Evolutionary conservation across 2,888 invertebrate species (phyloP).

Genomic region (Pseudococcus viburni): DNA sequence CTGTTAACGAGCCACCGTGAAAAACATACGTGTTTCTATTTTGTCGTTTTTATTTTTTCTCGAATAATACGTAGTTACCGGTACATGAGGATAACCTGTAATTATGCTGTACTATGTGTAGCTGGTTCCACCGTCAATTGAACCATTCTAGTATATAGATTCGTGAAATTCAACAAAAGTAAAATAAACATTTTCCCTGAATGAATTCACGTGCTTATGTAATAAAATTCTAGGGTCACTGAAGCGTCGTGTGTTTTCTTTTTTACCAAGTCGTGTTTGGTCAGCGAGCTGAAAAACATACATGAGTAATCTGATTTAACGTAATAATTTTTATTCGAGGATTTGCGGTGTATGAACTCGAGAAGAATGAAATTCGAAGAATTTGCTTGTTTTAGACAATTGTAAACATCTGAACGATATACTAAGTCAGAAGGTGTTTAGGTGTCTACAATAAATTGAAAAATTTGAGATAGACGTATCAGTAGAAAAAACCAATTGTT

Average conservation of each 20-base stretch:
- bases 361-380: neutral
- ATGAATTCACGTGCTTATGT: neutral
- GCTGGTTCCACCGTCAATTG: neutral
- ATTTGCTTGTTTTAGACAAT: neutral
- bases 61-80: neutral
- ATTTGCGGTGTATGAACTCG: neutral
- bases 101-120: neutral
- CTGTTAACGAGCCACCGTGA: neutral
- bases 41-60: conserved; percentile 4
- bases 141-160: neutral
- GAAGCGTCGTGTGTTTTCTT: neutral
- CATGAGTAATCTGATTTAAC: neutral
- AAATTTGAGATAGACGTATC: too few relatives aligned
- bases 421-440: too few relatives aligned
- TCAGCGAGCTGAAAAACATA: neutral
- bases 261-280: neutral
- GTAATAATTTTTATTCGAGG: conserved; percentile 3
- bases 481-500: too few relatives aligned
- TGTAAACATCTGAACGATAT: too few relatives aligned
- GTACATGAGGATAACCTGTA: neutral
- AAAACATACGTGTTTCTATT: neutral
- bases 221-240: neutral
- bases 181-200: neutral
- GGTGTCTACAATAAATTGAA: too few relatives aligned
- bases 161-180: neutral